Evolutionary conservation across 2,888 invertebrate genomes (phyloP), one percentile per base, ranked within the genome.

Genomic region (Pocota personata): DNA sequence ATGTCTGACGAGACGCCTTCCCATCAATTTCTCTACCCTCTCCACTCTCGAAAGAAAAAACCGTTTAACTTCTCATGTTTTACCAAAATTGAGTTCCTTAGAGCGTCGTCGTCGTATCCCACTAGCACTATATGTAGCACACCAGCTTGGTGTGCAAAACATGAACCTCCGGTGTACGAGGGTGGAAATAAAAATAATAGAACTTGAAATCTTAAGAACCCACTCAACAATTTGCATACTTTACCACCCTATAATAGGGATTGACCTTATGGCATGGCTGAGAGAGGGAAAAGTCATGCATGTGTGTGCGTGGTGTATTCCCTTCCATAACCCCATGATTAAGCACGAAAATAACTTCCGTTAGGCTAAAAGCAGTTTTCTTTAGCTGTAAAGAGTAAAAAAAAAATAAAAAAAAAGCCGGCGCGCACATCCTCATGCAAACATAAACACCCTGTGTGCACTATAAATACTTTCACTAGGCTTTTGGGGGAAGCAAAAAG

Each of bases 341-440:
- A 80, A 82, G 80, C 87, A 82, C 76, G 78, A 52, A 87, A 88
- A 88, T 88, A 82, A 87, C 87, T 88, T 88, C 88, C 88, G 88
- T 72, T 72, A 62, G 67, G 40, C 82, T 77, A 77, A 86, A 82
- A 86, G 80, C 67, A 67, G 80, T 86, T 86, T 86, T 82, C 72
- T 58, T 75, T 48, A 75, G 69, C 67, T 71, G 14, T 30, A 71
- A 5, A 37, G 40, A 37, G 43, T 21, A 69, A n/a, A 66, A 14
- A 19, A 14, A n/a, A 24, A 52, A 27, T n/a, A 27, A 12, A 43
- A 21, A 32, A 14, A 24, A 14, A 64, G 16, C 37, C 30, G 43
- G 10, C 52, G 55, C 50, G 46, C 79, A 73, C 62, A 79, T 67
- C 60, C 60, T 48, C 67, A 55, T 73, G 57, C 66, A 79, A 83